Conservation (phyloP, 2,797 vertebrate genomes). For the Coccyzus lansbergi region DNA sequence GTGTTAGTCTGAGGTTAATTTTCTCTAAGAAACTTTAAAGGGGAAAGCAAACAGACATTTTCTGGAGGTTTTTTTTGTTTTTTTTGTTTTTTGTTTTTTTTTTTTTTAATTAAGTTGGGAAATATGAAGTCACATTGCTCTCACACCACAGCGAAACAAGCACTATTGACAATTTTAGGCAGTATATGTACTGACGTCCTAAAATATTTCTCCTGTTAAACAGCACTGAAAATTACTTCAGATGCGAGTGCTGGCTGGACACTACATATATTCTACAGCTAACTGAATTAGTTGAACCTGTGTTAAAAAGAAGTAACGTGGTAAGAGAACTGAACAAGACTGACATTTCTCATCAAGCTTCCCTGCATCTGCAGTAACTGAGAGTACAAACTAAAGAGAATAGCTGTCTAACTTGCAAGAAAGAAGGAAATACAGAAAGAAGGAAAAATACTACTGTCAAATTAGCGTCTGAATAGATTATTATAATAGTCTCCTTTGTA, state of each 20-base stretch:
- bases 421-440: no score
- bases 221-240: background rate
- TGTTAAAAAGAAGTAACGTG: background rate
- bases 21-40: background rate
- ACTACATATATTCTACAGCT: background rate
- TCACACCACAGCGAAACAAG: background rate
- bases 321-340: background rate
- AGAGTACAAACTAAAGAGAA: no score
- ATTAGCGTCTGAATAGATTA: conserved; percentile 72
- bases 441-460: conserved; percentile 45
- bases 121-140: background rate
- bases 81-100: no score
- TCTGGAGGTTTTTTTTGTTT: background rate
- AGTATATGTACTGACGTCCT: background rate
- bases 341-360: background rate
- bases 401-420: background rate
- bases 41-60: background rate
- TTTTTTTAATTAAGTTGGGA: background rate
- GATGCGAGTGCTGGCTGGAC: rapidly evolving
- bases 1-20: background rate
- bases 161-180: background rate
- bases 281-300: rapidly evolving
- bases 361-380: background rate
- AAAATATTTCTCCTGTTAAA: background rate
- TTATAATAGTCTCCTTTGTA: conserved; percentile 35